Evolutionary conservation across 1,140 invertebrate species (phyloP).

Genomic region (Trigoniulus corallinus): DNA sequence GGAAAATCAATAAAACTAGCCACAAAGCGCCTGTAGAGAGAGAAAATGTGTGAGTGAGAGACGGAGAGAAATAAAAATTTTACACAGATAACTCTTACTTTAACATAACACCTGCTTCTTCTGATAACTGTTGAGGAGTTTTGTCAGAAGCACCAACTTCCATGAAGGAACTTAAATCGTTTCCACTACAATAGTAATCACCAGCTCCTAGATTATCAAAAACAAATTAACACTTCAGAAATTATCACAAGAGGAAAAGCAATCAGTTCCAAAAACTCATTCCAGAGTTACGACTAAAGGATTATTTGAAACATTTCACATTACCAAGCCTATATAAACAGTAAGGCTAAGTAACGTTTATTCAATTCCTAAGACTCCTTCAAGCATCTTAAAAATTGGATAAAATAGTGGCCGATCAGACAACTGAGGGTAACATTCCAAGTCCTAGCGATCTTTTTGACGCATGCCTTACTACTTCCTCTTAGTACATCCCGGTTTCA

Average conservation of each 20-base stretch:
- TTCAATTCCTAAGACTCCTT: too few relatives aligned
- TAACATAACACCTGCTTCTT: constrained; percentile 17
- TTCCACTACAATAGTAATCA: constrained; percentile 70
- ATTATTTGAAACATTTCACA: too few relatives aligned
- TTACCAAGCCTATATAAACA: too few relatives aligned
- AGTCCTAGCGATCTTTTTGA: too few relatives aligned
- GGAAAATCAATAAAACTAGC: constrained; percentile 63
- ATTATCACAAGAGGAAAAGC: background rate
- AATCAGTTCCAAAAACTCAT: too few relatives aligned
- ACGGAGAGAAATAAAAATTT: background rate
- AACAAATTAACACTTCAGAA: constrained; percentile 2
- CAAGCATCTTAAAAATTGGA: too few relatives aligned
- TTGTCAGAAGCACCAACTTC: constrained; percentile 16
- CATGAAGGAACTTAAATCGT: constrained; percentile 50
- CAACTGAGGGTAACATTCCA: too few relatives aligned
- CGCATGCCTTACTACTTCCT: too few relatives aligned
- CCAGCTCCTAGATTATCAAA: constrained; percentile 36
- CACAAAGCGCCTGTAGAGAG: background rate
- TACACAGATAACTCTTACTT: background rate
- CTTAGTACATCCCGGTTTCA: too few relatives aligned
- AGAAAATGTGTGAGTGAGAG: background rate
- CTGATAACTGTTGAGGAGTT: constrained; percentile 19
- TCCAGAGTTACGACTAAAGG: too few relatives aligned
- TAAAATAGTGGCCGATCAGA: too few relatives aligned
- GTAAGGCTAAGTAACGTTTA: too few relatives aligned